phyloP scores from a whole-genome alignment of 2,797 vertebrate genomes.

The Sylvilagus floridanus region DNA sequence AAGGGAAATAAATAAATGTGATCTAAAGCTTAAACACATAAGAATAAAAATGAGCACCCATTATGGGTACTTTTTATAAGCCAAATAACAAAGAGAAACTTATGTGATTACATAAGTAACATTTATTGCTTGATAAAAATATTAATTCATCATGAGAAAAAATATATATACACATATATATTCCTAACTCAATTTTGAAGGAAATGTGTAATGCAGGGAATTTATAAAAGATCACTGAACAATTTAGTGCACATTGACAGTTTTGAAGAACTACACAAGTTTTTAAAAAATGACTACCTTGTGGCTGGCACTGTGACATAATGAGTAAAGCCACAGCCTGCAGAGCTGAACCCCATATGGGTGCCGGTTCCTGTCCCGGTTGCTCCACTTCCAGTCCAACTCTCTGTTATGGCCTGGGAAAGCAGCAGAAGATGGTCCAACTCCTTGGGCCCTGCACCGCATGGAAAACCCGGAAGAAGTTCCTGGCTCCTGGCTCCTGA shows the following conservation, averaged over 20 bases:
- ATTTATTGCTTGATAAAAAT: constrained; percentile 7
- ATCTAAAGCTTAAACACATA: background rate
- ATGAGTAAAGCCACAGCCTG: no score
- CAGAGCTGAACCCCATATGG: no score
- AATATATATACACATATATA: background rate
- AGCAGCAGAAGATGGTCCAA: no score
- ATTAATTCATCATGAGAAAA: background rate
- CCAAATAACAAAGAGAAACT: background rate
- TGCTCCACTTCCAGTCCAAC: no score
- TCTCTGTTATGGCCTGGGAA: no score
- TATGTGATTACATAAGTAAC: background rate
- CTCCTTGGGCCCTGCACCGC: no score
- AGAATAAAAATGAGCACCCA: background rate
- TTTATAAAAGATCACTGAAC: background rate
- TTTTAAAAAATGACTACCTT: background rate
- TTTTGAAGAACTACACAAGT: background rate
- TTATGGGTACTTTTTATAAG: constrained; percentile 15
- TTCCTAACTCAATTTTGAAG: constrained; percentile 18
- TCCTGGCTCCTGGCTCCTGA: no score
- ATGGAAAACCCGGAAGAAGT: no score
- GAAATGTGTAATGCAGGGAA: background rate
- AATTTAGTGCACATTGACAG: background rate
- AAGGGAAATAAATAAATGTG: background rate
- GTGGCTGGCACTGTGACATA: no score
- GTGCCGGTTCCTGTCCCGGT: no score